Base-by-base conservation (phyloP, 2,113 vertebrate genomes). In the Myotis yumanensis region DNA sequence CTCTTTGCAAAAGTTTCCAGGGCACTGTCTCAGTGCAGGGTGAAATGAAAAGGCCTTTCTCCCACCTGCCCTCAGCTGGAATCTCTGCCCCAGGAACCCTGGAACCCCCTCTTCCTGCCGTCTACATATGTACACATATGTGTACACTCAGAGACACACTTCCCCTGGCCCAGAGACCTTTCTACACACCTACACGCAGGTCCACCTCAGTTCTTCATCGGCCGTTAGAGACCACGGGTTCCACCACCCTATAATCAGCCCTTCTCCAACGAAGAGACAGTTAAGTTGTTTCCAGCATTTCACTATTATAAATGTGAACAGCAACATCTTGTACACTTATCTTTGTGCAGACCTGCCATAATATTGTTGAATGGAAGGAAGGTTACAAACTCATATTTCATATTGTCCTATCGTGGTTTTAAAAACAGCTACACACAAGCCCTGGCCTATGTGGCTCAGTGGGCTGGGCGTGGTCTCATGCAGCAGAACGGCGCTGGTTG, bases 41-140 rank as follows among this genome's bases (percentile, higher is more conserved):
- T 35, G 46, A 54, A 72, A 88, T 10, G 4, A 48, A 40, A 88
- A 87, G 64, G 15, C 66, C 57, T 62, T 57, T 83, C 15, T 73
- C 30, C 35, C 28, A n/a, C 5, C 14, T 37, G 30, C 6, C 14
- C 11, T 4, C 4, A 57, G 25, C 30, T 32, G 0, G 17, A 5
- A 68, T 1, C 52, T 35, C 20, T 62, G 35, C 68, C 28, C 10
- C 8, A 10, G 4, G 59, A 11, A 14, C n/a, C 6, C 20, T 40
- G 16, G 16, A n/a, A 40, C 17, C 30, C 16, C 59, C 35, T 62
- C 69, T 64, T 51, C 30, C 30, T 30, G 1, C 15, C 1, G 10
- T 57, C 43, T 28, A 28, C 11, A 14, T 2, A 62, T 16, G 52
- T 5, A 64, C 0, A 1, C 7, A 43, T 0, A 22, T 4, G 7